Percentiles rank a stretch among this genome's conserved stretches.
Evolutionary conservation across 2,888 invertebrate genomes (phyloP).

Genomic region (Ornithoptera priamus): DNA sequence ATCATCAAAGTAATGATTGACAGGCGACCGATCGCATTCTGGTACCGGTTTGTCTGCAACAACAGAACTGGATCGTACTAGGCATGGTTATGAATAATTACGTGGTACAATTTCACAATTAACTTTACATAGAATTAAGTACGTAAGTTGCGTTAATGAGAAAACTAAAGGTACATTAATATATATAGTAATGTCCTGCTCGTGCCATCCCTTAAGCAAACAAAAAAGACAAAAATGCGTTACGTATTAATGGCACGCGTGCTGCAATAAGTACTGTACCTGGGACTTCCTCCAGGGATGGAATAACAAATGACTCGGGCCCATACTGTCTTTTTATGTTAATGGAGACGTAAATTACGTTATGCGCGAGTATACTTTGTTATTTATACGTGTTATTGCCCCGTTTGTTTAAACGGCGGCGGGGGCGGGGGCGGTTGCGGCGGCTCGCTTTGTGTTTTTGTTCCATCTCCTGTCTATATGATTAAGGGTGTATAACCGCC

Average conservation of each 20-base stretch:
- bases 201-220: too few species aligned
- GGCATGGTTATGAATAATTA: too few species aligned
- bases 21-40: neutral
- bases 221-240: too few species aligned
- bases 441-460: neutral
- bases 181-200: too few species aligned
- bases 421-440: neutral
- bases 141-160: too few species aligned
- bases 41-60: neutral
- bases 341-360: conserved; percentile 19
- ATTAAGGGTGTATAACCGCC: too few species aligned
- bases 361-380: conserved; percentile 5
- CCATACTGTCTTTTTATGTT: conserved; percentile 23
- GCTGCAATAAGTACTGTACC: too few species aligned
- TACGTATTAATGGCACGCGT: too few species aligned
- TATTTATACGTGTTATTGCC: conserved; percentile 11
- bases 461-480: too few species aligned
- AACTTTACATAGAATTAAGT: too few species aligned
- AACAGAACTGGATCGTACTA: neutral
- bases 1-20: neutral
- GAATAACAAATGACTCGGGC: conserved; percentile 10
- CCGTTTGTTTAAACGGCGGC: too few species aligned
- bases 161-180: too few species aligned
- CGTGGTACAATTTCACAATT: neutral
- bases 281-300: neutral